These are phyloP conservation scores for Phalacrocorax aristotelis DNA, from an alignment of 2,113 vertebrate genomes.

Conservation along the genomic window DNA sequence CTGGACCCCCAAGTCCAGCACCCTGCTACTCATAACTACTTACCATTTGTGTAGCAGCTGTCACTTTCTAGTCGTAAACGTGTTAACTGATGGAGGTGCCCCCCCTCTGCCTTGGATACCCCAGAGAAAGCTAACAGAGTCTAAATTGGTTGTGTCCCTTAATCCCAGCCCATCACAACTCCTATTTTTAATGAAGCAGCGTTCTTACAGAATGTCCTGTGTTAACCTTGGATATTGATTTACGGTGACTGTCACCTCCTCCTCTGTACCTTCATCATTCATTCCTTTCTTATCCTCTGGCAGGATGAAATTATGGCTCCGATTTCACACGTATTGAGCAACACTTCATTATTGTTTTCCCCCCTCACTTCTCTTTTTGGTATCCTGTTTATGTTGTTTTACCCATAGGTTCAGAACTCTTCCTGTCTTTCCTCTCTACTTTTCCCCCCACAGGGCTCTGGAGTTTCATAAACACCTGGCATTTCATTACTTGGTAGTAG, in stretches of 20 bases:
- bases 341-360: conserved; percentile 25
- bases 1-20: not conserved
- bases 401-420: conserved; percentile 26
- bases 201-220: conserved; percentile 1
- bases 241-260: conserved; percentile 18
- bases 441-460: conserved; percentile 27
- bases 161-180: not conserved
- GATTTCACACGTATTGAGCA: conserved; percentile 30
- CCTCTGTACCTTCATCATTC: conserved; percentile 32
- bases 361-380: conserved; percentile 1
- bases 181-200: conserved; percentile 15
- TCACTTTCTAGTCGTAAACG: not conserved
- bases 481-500: conserved; percentile 52
- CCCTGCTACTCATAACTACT: not conserved
- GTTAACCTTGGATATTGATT: conserved; percentile 25
- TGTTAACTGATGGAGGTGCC: not conserved
- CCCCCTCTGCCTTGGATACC: not conserved
- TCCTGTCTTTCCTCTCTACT: conserved; percentile 9
- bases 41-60: not conserved
- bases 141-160: not conserved
- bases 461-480: conserved; percentile 68
- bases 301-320: conserved; percentile 46
- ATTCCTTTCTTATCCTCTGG: conserved; percentile 46
- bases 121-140: not conserved
- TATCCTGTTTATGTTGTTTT: conserved; percentile 63